Base-by-base conservation (phyloP, 2,797 vertebrate species). In the Syndactyla subalaris region DNA sequence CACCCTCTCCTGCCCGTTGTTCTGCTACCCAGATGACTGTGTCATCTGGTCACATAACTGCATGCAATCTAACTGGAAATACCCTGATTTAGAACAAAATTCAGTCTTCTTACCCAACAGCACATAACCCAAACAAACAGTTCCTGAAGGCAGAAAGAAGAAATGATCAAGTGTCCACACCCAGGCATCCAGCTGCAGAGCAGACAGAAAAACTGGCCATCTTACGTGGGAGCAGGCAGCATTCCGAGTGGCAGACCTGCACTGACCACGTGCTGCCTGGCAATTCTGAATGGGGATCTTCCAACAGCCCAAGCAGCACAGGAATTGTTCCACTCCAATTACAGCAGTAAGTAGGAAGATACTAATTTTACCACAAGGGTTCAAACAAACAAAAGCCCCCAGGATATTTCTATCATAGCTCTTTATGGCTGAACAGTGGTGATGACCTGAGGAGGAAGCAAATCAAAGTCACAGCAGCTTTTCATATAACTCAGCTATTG, bases 261-360 rank as follows among this genome's bases (percentile, higher is more conserved):
- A 83, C 1, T 7, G 3, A 27, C n/a, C 10, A 0, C 0, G 0
- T 7, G n/a, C n/a, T 75, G 46, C 66, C 62, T 36, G 29, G 32
- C 51, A 93, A 57, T 57, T 58, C 86, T 17, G 41, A 67, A n/a
- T 10, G 58, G 45, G 52, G 14, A 84, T 22, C 67, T 77, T 71
- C 83, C 68, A 61, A 36, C 27, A 63, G 48, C 67, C 48, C 48
- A 46, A 71, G 79, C 22, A 81, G 45, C 61, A 57, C 32, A 57
- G 34, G 29, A 91, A 67, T 34, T 32, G 46, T n/a, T 59, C 57
- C 76, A 54, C 36, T 79, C 39, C 8, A 93, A 78, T 29, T 51
- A 66, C 1, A 92, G 38, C 45, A 67, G 1, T 32, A 68, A 91
- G 67, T 17, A 82, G 29, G 15, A 52, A 89, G 30, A 43, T 4